Conservation (phyloP, 2,888 invertebrate species). For the Volucella inanis region DNA sequence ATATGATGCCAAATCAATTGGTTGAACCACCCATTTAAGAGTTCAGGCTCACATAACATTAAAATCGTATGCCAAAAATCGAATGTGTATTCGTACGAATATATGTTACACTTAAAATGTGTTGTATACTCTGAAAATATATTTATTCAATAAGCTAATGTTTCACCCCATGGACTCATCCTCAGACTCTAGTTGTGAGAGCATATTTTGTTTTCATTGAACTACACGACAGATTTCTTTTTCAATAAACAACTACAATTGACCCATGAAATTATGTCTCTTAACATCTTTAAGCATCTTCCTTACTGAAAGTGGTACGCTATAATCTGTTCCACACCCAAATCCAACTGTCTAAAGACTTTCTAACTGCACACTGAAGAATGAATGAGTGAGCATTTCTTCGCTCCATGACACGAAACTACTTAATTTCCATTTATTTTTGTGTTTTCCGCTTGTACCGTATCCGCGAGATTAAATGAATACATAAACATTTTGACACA, state of each 20-base stretch:
- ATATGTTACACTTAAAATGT: too few species aligned
- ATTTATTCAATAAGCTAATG: too few species aligned
- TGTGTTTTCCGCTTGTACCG: constrained; percentile 50
- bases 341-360: constrained; percentile 1
- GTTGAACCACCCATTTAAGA: too few species aligned
- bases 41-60: too few species aligned
- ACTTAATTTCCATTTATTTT: constrained; percentile 63
- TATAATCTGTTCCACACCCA: constrained; percentile 1
- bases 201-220: too few species aligned
- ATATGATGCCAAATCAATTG: too few species aligned
- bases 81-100: too few species aligned
- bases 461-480: constrained; percentile 61
- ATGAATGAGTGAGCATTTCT: constrained; percentile 58
- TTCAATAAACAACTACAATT: constrained; percentile 4
- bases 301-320: not conserved
- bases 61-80: too few species aligned
- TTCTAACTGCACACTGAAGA: constrained; percentile 19
- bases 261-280: constrained; percentile 10
- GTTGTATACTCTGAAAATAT: too few species aligned
- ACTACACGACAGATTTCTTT: not conserved
- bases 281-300: constrained; percentile 7
- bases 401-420: constrained; percentile 49
- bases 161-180: too few species aligned
- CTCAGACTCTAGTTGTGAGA: too few species aligned
- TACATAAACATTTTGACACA: constrained; percentile 65